Evolutionary conservation across 2,113 vertebrate species (phyloP), one percentile per base, ranked within the genome.

Genomic region (Cygnus atratus): DNA sequence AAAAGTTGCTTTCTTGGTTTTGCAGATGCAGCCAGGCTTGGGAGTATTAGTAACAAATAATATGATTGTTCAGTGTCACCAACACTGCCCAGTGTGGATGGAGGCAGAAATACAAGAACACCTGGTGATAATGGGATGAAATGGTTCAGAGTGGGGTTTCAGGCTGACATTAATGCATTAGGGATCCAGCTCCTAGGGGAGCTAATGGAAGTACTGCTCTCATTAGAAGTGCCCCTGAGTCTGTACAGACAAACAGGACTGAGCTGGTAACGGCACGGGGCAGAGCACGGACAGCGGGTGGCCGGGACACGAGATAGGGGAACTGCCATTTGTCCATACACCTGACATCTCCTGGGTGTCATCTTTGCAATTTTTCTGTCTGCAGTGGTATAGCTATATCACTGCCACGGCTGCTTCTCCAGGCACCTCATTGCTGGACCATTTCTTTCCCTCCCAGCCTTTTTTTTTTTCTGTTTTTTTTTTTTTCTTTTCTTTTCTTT

Each of bases 161-260:
- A 93, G 84, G 3, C 37, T 85, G 93, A 55, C 59, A 11, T 70
- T 50, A 90, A 37, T 87, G 87, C 70, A 57, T 77, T 37, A 92
- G 91, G 62, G 71, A 93, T 79, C 54, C 54, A 81, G 5, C 66
- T 87, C 87, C 84, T 39, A 5, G 2, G 6, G 70, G 93, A 93
- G 44, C 25, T 92, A 62, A 91, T 92, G 91, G 93, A 92, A 88
- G 65, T 2, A 77, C 73, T 87, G 84, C 77, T 75, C 2, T 11
- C 31, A 44, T 83, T 54, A 18, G 26, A 44, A 83, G 37, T 26
- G 75, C 31, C 33, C 14, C 55, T 44, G 57, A 29, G 74, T 28
- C 81, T 67, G 72, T 31, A 44, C 74, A 83, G 87, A 76, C 21
- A 28, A 80, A 6, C 14, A 19, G 70, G 84, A 5, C 25, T 4